phyloP scores from a whole-genome alignment of 2,888 invertebrate species.

The Thysanoteuthis rhombus region DNA sequence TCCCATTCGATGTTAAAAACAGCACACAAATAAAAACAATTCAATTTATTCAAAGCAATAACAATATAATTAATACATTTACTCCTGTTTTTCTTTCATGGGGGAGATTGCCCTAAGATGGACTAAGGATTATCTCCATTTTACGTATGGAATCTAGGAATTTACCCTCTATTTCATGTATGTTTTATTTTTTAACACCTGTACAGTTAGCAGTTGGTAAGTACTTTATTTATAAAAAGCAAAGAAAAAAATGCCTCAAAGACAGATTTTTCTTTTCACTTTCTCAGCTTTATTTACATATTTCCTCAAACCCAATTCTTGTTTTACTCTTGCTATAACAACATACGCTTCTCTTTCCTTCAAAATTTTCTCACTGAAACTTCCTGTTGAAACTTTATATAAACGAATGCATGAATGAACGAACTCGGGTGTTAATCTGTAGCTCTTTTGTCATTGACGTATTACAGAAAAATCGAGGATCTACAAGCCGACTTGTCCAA shows the following conservation, averaged over 20 bases:
- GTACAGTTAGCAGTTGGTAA: background rate
- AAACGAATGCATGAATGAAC: background rate
- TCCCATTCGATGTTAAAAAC: too few species aligned
- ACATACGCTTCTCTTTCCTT: background rate
- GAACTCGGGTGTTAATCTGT: background rate
- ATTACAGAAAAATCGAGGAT: constrained; percentile 64
- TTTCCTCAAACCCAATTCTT: background rate
- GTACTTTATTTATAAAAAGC: background rate
- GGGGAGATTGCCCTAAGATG: too few species aligned
- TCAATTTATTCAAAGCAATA: too few species aligned
- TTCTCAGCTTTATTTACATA: background rate
- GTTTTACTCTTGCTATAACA: background rate
- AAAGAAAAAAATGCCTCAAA: background rate
- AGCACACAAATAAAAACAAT: too few species aligned
- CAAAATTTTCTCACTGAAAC: too few species aligned
- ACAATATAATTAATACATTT: too few species aligned
- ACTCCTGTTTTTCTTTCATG: too few species aligned
- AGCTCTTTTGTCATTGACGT: constrained; percentile 17
- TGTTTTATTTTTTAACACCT: background rate
- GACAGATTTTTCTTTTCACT: background rate
- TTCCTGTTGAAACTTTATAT: background rate
- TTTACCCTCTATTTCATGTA: background rate
- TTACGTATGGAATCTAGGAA: background rate
- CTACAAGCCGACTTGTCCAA: constrained; percentile 65
- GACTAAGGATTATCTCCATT: too few species aligned